Evolutionary conservation across 1,140 invertebrate species (phyloP).

Genomic region (Drosophila tani): DNA sequence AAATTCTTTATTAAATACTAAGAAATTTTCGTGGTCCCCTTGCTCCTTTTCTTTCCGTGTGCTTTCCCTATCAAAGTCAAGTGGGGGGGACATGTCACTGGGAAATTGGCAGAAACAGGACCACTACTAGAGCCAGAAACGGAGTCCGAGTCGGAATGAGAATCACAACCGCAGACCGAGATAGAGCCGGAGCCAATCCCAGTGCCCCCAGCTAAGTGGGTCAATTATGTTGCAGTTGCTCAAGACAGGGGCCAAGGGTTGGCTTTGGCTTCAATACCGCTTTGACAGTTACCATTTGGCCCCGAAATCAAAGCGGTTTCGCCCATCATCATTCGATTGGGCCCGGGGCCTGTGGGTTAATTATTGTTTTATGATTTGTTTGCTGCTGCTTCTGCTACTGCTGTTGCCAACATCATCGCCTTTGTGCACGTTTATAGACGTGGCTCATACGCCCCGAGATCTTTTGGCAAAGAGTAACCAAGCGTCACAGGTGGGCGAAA

Average conservation of each 20-base stretch:
- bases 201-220: conserved; percentile 38
- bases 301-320: conserved; percentile 24
- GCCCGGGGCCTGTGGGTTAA: conserved; percentile 24
- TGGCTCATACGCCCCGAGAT: conserved; percentile 60
- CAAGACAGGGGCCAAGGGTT: conserved; percentile 8
- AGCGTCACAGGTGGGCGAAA: conserved; percentile 74
- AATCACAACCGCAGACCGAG: conserved; percentile 9
- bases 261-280: background rate
- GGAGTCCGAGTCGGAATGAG: background rate
- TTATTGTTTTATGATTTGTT: conserved; percentile 51
- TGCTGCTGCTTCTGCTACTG: conserved; percentile 1
- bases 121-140: background rate
- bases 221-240: conserved; percentile 43
- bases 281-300: conserved; percentile 30
- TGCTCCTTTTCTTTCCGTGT: background rate
- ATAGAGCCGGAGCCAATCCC: background rate
- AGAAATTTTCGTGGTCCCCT: too few species aligned
- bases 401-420: conserved; percentile 13
- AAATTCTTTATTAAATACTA: too few species aligned
- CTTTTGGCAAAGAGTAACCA: conserved; percentile 47
- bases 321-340: conserved; percentile 20
- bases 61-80: conserved; percentile 25
- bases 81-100: conserved; percentile 9
- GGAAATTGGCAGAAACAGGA: conserved; percentile 12
- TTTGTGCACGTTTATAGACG: conserved; percentile 38